These are phyloP conservation scores for Cephus rjabovi DNA, from an alignment of 2,888 invertebrate genomes.

Conservation along the genomic window DNA sequence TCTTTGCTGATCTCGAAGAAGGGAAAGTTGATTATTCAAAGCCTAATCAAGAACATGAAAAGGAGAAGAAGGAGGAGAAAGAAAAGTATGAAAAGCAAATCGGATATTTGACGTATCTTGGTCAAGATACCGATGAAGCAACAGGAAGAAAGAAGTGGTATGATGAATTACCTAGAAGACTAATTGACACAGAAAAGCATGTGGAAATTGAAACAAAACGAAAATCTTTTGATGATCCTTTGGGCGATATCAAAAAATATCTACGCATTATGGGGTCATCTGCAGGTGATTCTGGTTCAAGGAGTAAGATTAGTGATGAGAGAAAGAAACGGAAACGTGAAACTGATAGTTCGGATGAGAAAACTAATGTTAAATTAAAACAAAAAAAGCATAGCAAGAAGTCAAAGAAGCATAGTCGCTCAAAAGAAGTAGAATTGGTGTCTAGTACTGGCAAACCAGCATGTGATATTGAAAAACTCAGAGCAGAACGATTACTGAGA, in stretches of 20 bases:
- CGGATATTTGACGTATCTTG: slow-evolving; percentile 94
- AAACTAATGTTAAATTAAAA: slow-evolving; percentile 38
- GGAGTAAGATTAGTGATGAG: slow-evolving; percentile 30
- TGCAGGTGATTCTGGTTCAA: slow-evolving; percentile 21
- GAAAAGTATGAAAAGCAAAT: slow-evolving; percentile 98
- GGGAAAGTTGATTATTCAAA: slow-evolving; percentile 73
- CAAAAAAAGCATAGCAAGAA: slow-evolving; percentile 52
- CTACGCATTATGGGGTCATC: slow-evolving; percentile 54
- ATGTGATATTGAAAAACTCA: slow-evolving; percentile 73
- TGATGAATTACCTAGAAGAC: slow-evolving; percentile 76
- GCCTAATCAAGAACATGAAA: slow-evolving; percentile 88
- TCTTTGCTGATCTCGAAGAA: slow-evolving; percentile 88
- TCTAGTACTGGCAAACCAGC: slow-evolving; percentile 25
- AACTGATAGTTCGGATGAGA: slow-evolving; percentile 36
- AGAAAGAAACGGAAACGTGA: slow-evolving; percentile 51
- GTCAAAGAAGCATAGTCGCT: slow-evolving; percentile 48
- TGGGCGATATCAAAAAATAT: slow-evolving; percentile 76
- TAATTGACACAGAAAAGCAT: slow-evolving; percentile 67
- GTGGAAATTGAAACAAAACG: slow-evolving; percentile 76
- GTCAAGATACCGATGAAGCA: slow-evolving; percentile 90
- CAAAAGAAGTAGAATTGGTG: slow-evolving; percentile 29
- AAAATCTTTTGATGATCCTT: slow-evolving; percentile 80
- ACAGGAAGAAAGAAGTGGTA: slow-evolving; percentile 92
- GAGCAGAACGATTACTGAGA: slow-evolving; percentile 82
- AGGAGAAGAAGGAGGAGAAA: slow-evolving; percentile 89